Conservation (phyloP, 2,797 vertebrate species). For the Gambusia yucatana region DNA sequence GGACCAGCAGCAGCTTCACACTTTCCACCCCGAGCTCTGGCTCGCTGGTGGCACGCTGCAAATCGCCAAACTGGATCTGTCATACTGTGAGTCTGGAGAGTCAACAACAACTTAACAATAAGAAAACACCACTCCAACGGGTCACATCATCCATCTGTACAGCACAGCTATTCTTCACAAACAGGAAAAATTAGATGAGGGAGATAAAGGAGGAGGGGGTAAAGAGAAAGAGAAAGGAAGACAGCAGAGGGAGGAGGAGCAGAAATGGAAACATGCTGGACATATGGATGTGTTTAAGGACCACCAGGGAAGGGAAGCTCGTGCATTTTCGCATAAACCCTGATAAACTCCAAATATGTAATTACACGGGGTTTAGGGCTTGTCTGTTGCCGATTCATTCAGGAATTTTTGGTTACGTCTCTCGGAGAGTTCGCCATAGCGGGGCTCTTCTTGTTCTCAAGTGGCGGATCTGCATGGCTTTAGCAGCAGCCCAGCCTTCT, state of each 20-base stretch:
- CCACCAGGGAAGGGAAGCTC: slow-evolving; percentile 88
- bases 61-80: slow-evolving; percentile 76
- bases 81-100: slow-evolving; percentile 75
- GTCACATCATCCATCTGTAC: slow-evolving; percentile 71
- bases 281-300: slow-evolving; percentile 91
- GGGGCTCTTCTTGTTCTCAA: slow-evolving; percentile 74
- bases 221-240: slow-evolving; percentile 43
- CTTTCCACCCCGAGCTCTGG: slow-evolving; percentile 68
- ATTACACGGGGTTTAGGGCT: slow-evolving; percentile 87
- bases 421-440: slow-evolving; percentile 73
- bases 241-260: slow-evolving; percentile 76
- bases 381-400: slow-evolving; percentile 86
- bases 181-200: slow-evolving; percentile 56
- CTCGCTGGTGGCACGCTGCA: slow-evolving; percentile 55
- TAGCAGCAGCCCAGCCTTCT: slow-evolving; percentile 58
- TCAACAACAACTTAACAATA: slow-evolving; percentile 83
- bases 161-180: slow-evolving; percentile 68
- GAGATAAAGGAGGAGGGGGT: slow-evolving; percentile 49
- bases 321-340: slow-evolving; percentile 87
- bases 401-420: slow-evolving; percentile 84
- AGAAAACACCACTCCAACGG: slow-evolving; percentile 73
- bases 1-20: slow-evolving; percentile 76
- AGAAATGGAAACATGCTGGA: slow-evolving; percentile 82
- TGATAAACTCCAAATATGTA: slow-evolving; percentile 89
- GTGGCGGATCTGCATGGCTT: slow-evolving; percentile 74